Evolutionary conservation across 2,888 invertebrate genomes (phyloP), one percentile per base, ranked within the genome.

Genomic region (Epistrophe eligans): DNA sequence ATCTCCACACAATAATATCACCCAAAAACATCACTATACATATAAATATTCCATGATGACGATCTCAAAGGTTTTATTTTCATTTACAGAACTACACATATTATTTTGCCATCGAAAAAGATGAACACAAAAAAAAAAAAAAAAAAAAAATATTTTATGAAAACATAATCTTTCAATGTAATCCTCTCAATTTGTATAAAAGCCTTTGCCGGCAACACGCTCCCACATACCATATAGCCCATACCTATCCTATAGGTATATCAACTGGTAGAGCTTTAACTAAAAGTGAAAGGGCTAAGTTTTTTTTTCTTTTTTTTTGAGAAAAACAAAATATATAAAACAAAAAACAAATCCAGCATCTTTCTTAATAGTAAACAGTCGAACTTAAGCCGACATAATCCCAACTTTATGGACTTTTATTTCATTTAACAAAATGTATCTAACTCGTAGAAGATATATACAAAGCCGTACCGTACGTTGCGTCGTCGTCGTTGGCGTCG

Each of bases 401-500:
- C 76, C 79, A 72, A 72, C 79, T 83, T 87, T 87, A 87, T 87
- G 79, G 76, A 76, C 74, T 83, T 62, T 62, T 87, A 83, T 87
- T 87, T 62, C 58, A 77, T 57, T 1, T 58, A 71, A 60, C 58
- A 67, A 60, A 52, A 10, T n/a, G 28, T 77, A 19, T 52, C 38
- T 48, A 24, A 24, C 3, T 24, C 24, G 24, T 24, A 58, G n/a
- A 52, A 58, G 50, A 50, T 35, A 67, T 35, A 67, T 35, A 67
- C 48, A 43, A 40, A 45, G 58, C 35, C 17, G 4, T 58, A 17
- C 6, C 7, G 24, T 24, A 24, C n/a, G 4, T n/a, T n/a, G n/a
- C n/a, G n/a, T n/a, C n/a, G n/a, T n/a, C n/a, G n/a, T 1, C n/a
- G 11, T 52, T 0, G 13, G 32, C n/a, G n/a, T 55, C 6, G 5